These are phyloP conservation scores for Isurus oxyrinchus DNA, from an alignment of 2,113 vertebrate genomes.

Conservation along the genomic window DNA sequence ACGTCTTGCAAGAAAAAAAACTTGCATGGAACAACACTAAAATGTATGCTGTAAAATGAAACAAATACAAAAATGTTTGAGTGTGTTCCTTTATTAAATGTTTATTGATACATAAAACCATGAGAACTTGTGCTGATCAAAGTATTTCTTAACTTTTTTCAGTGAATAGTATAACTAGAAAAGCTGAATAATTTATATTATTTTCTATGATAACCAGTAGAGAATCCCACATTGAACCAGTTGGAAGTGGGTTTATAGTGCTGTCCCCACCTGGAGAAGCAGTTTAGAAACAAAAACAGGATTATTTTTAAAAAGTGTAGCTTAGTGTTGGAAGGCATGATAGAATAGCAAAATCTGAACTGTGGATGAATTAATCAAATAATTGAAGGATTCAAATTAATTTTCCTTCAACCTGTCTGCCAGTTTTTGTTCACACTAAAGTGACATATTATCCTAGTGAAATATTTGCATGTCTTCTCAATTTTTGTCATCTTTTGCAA, in stretches of 20 bases:
- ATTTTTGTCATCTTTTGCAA: neutral
- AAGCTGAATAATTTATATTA: neutral
- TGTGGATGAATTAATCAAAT: neutral
- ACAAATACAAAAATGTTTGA: constrained; percentile 8
- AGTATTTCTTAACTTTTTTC: neutral
- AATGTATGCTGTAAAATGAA: neutral
- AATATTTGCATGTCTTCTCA: neutral
- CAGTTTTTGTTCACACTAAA: neutral
- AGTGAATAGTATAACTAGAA: neutral
- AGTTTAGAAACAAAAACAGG: neutral
- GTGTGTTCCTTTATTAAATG: neutral
- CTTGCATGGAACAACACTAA: neutral
- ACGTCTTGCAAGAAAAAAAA: neutral
- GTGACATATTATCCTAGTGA: neutral
- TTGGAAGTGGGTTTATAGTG: neutral
- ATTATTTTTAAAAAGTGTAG: neutral
- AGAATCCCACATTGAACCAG: neutral
- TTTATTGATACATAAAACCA: neutral
- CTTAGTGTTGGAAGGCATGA: neutral
- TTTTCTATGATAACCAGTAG: neutral
- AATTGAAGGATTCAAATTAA: neutral
- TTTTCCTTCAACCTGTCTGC: neutral
- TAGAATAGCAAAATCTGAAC: neutral
- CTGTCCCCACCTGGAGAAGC: neutral
- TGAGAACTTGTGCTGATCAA: neutral